Conservation (phyloP, 2,888 invertebrate species). For the Phasia obesa region DNA sequence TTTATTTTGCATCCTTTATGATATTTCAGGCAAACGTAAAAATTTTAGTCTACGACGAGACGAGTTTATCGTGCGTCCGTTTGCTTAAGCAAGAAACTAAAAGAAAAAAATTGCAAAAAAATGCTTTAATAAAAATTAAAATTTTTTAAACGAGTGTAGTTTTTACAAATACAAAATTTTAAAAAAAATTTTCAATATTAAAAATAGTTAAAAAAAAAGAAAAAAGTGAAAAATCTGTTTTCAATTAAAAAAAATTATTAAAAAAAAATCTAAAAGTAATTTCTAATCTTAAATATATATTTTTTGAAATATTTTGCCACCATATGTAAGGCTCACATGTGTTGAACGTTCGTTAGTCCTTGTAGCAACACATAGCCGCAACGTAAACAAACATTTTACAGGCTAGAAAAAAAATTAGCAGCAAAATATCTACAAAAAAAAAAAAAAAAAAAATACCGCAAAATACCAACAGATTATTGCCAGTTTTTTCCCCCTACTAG, state of each 20-base stretch:
- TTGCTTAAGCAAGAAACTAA: conserved; percentile 67
- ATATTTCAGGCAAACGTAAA: conserved; percentile 76
- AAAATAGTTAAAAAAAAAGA: neutral
- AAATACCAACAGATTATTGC: conserved; percentile 9
- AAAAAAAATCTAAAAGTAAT: neutral
- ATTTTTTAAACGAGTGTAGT: conserved; percentile 30
- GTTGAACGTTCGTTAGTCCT: neutral
- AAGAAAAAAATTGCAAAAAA: conserved; percentile 39
- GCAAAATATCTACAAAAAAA: conserved; percentile 62
- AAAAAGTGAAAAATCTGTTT: neutral
- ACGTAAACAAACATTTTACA: neutral
- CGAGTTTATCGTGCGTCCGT: conserved; percentile 77
- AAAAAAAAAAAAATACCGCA: conserved; percentile 38
- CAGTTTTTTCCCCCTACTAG: neutral
- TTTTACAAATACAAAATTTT: neutral
- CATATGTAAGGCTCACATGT: conserved; percentile 56
- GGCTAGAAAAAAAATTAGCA: neutral
- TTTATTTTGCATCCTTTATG: conserved; percentile 75
- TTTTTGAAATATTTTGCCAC: conserved; percentile 33
- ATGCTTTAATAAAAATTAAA: conserved; percentile 11
- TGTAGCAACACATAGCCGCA: neutral
- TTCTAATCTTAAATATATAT: neutral
- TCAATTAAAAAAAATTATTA: too few species aligned
- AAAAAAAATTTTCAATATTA: neutral
- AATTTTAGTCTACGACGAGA: conserved; percentile 80